Base-by-base conservation (phyloP, 1,140 invertebrate genomes). In the Bombus cullumanus region DNA sequence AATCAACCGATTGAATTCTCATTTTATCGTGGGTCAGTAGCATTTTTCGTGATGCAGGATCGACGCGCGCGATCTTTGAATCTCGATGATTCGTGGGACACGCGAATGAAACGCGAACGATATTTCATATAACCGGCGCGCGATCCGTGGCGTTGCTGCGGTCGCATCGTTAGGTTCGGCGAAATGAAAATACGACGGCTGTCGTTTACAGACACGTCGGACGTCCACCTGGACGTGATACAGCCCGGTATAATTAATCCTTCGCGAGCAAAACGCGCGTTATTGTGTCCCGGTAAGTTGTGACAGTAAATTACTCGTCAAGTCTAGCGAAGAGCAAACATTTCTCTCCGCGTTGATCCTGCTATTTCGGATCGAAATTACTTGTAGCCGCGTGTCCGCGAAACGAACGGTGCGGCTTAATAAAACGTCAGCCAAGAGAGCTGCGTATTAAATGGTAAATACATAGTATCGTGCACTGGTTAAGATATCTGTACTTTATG, bases 301-400 rank as follows among this genome's bases (percentile, higher is more conserved):
- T 47, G 85, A 64, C 77, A 81, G 76, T 87, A 90, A 90, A 90
- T 89, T 89, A 83, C 84, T 89, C 89, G 81, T 89, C 85, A 79
- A 72, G 77, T 41, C 62, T 76, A 37, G 71, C 47, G 84, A 90
- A 84, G 85, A 75, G 79, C 62, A 84, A 77, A 72, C 59, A 57
- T 39, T 71, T 86, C 80, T 68, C 68, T 77, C 25, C 68, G 47
- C 75, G 75, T 62, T 73, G 74, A 47, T 37, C 41, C 64, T 22
- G 34, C 28, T 3, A 53, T 59, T 28, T 31, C 71, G 73, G 39
- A 68, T 77, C 73, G 59, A 39, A 76, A 83, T 83, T 83, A 77
- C 81, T 82, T 37, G 59, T 31, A 37, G 53, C 62, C 62, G 31
- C 41, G 57, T n/a, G 6, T 10, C 31, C 22, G 25, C 13, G 59